Evolutionary conservation across 2,888 invertebrate genomes (phyloP).

Genomic region (Acleris holmiana): DNA sequence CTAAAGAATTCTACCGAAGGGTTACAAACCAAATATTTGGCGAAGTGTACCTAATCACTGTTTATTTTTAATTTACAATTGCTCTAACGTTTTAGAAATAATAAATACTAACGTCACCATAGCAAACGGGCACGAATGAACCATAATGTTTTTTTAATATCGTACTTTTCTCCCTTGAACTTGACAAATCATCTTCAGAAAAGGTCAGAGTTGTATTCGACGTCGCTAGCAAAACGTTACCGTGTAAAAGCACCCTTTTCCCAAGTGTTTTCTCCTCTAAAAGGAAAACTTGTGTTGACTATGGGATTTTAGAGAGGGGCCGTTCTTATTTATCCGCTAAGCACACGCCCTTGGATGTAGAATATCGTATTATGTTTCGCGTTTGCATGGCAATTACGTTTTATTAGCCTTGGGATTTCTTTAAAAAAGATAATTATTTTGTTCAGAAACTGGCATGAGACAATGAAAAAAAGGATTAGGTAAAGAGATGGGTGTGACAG

Average conservation of each 20-base stretch:
- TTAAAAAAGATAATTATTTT: neutral
- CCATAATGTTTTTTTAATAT: too few relatives aligned
- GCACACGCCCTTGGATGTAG: conserved; percentile 21
- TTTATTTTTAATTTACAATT: too few relatives aligned
- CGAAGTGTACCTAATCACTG: too few relatives aligned
- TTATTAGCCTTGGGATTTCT: neutral
- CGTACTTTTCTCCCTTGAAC: too few relatives aligned
- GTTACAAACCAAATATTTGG: too few relatives aligned
- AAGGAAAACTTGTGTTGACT: conserved; percentile 40
- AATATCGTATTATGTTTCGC: conserved; percentile 32
- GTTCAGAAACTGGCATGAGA: neutral
- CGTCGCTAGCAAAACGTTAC: neutral
- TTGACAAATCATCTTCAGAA: neutral
- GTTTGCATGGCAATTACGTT: conserved; percentile 17
- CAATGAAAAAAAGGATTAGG: too few relatives aligned
- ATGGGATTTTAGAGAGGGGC: conserved; percentile 42
- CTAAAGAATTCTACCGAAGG: too few relatives aligned
- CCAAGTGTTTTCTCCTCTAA: conserved; percentile 38
- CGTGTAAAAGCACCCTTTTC: conserved; percentile 25
- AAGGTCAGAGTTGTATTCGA: neutral
- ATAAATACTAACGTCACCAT: too few relatives aligned
- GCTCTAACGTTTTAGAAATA: too few relatives aligned
- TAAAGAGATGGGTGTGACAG: too few relatives aligned
- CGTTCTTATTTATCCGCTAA: conserved; percentile 28
- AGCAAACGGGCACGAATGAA: too few relatives aligned